Base-by-base conservation (phyloP, 2,888 invertebrate genomes). In the Aromia moschata region DNA sequence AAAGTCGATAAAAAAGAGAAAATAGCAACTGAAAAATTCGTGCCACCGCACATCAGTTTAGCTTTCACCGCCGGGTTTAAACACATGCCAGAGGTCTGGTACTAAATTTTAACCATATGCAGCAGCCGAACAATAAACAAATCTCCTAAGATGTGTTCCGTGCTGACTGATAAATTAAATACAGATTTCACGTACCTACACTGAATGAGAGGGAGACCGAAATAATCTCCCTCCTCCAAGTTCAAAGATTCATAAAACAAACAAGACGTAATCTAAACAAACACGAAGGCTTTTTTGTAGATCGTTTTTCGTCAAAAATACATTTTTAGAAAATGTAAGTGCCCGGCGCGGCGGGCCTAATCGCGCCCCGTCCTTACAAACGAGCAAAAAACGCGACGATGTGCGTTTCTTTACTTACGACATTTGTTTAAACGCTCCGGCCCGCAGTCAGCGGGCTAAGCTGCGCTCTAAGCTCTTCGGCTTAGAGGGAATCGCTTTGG, bases 211-310 rank as follows among this genome's bases (percentile, higher is more conserved):
- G 2, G 38, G 12, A 49, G 15, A 20, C 49, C 12, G 49, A 38
- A 49, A 49, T 49, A 38, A 49, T 18, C 15, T 16, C 49, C 38
- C 38, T 38, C 18, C 38, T 38, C 18, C 49, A 38, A 49, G 49
- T 49, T 49, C 49, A 49, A 49, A 49, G 49, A 38, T 49, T 49
- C 49, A 49, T 49, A 49, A 49, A 38, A 49, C 49, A 49, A 49
- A 49, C 49, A 49, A 49, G 38, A 18, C 38, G 38, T 3, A 40
- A 49, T 38, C 37, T 25, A 49, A 49, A 49, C 38, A 49, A 49
- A 47, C 36, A 47, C 33, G 49, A 18, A 16, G 18, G 25, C 38
- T 49, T 49, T 49, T 25, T 49, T 38, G 38, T 49, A 38, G 25
- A 38, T 30, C 30, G 49, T 49, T 49, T 49, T 49, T 49, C 49